These are phyloP conservation scores for Podarcis lilfordi DNA, from an alignment of 2,797 vertebrate species.

Conservation along the genomic window DNA sequence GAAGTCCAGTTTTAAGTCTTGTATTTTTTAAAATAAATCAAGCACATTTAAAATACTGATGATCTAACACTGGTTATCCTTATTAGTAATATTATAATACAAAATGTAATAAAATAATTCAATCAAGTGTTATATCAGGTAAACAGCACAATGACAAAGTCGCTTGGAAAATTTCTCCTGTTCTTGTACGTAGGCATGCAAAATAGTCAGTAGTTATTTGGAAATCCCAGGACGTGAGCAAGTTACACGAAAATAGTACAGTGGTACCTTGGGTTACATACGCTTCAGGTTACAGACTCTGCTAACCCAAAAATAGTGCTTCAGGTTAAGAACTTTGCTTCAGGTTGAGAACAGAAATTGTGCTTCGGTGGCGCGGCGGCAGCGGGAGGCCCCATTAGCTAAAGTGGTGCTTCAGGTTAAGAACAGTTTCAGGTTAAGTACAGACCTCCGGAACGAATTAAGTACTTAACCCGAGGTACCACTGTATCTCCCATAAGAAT, in stretches of 20 bases:
- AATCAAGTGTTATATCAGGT: background rate
- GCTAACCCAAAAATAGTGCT: no score
- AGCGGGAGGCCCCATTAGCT: no score
- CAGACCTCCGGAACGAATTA: no score
- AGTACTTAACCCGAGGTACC: no score
- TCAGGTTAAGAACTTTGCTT: no score
- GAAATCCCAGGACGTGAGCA: background rate
- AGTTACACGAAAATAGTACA: background rate
- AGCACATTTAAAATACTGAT: background rate
- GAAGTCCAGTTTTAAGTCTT: background rate
- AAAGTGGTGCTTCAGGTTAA: no score
- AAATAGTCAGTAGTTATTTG: background rate
- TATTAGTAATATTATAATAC: no score
- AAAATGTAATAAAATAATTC: background rate
- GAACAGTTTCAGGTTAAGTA: no score
- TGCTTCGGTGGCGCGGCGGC: no score
- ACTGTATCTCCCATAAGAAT: background rate
- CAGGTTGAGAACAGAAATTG: no score
- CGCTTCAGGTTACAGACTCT: no score
- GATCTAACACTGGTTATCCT: background rate
- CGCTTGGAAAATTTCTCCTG: background rate
- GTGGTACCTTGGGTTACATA: no score
- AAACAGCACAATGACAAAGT: background rate
- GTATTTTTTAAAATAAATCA: background rate
- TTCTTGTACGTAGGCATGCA: background rate